Evolutionary conservation across 2,113 vertebrate species (phyloP).

Genomic region (Aythya baeri): DNA sequence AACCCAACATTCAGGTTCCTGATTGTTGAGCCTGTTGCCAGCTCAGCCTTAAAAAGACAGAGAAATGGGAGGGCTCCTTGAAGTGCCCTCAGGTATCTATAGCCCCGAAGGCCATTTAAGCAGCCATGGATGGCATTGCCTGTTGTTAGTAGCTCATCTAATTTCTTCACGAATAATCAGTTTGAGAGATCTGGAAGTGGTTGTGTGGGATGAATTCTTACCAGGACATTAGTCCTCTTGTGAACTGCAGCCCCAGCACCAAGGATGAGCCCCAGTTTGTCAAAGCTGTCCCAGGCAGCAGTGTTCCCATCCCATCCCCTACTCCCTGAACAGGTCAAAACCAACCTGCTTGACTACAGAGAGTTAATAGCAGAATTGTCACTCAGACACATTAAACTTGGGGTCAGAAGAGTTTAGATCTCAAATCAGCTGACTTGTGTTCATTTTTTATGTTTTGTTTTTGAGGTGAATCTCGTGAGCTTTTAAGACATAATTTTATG

Average conservation of each 20-base stretch:
- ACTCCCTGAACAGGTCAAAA: not conserved
- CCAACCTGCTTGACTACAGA: not conserved
- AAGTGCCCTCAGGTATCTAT: accelerated
- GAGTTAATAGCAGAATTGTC: not conserved
- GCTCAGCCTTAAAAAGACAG: not conserved
- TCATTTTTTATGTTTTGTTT: not conserved
- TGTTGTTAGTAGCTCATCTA: not conserved
- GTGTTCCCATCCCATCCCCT: not conserved
- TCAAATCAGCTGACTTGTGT: not conserved
- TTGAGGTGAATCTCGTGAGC: not conserved
- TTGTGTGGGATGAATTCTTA: not conserved
- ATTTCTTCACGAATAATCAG: not conserved
- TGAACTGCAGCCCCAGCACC: not conserved
- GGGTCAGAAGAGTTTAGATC: not conserved
- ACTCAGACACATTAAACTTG: not conserved
- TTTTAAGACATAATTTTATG: not conserved
- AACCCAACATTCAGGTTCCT: not conserved
- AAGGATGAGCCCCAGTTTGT: not conserved
- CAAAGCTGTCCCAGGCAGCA: not conserved
- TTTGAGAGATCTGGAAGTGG: not conserved
- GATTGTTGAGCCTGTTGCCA: not conserved
- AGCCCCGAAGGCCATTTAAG: not conserved
- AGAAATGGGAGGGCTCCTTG: not conserved
- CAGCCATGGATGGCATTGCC: not conserved
- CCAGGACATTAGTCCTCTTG: not conserved